Percentiles rank a stretch among this genome's conserved stretches.
Evolutionary conservation across 2,888 invertebrate species (phyloP).

Genomic region (Deilephila porcellus): DNA sequence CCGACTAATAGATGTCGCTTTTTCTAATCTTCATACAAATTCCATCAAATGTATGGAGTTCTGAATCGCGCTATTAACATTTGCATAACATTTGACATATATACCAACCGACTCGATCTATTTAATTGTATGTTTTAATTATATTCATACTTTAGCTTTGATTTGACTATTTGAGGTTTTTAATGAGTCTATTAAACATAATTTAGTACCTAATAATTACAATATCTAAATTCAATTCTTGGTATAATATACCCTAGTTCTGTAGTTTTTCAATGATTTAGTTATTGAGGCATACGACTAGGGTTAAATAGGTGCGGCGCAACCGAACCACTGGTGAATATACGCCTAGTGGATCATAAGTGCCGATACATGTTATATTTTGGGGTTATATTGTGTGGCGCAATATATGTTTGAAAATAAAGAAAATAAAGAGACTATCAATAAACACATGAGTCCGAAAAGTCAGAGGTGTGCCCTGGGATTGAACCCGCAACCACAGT

Average conservation of each 20-base stretch:
- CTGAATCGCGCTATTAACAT: neutral
- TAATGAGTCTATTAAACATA: too few relatives aligned
- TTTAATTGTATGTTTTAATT: neutral
- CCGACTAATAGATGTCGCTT: neutral
- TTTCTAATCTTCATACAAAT: neutral
- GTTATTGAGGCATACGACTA: neutral
- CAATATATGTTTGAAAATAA: too few relatives aligned
- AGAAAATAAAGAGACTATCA: too few relatives aligned
- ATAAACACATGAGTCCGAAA: too few relatives aligned
- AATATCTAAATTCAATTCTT: too few relatives aligned
- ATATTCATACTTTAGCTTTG: neutral
- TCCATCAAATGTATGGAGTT: neutral
- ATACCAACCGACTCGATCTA: neutral
- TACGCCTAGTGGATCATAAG: conserved; percentile 3
- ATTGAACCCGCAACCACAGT: too few relatives aligned
- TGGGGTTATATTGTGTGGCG: neutral
- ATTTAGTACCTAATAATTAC: too few relatives aligned
- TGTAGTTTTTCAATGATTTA: neutral
- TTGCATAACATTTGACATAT: neutral
- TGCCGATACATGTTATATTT: neutral
- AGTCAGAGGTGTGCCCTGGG: too few relatives aligned
- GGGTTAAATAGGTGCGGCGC: neutral
- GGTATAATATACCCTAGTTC: neutral
- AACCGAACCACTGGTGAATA: neutral
- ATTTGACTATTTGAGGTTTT: too few relatives aligned